phyloP scores from a whole-genome alignment of 2,888 invertebrate genomes.

The Formica aserva region DNA sequence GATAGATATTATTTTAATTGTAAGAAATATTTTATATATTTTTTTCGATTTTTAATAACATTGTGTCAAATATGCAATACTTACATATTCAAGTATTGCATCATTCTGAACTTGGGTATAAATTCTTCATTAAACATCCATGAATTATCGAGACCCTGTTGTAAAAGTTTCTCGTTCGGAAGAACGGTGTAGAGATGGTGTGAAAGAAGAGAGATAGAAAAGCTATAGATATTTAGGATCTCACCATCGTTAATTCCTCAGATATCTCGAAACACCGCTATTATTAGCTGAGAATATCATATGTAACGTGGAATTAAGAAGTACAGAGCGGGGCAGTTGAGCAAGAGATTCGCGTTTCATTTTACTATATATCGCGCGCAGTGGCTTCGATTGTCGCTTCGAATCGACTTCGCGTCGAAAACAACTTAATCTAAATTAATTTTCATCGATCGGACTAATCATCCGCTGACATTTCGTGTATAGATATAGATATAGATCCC shows the following conservation, averaged over 20 bases:
- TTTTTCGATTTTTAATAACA: background rate
- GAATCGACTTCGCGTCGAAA: conserved; percentile 39
- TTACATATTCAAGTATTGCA: background rate
- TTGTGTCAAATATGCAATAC: background rate
- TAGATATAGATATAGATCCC: background rate
- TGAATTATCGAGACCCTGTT: background rate
- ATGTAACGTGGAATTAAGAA: conserved; percentile 14
- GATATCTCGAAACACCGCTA: conserved; percentile 23
- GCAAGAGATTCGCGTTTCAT: conserved; percentile 68
- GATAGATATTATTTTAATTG: background rate
- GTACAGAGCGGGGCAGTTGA: conserved; percentile 66
- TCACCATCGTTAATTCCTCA: background rate
- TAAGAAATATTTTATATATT: background rate
- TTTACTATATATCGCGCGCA: conserved; percentile 47
- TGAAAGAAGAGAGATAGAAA: background rate
- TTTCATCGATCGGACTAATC: conserved; percentile 23
- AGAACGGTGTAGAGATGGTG: background rate
- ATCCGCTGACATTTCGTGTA: background rate
- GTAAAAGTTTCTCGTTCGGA: background rate
- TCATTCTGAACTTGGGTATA: background rate
- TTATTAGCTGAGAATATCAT: background rate
- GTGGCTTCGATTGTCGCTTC: conserved; percentile 12
- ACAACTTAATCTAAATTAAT: conserved; percentile 24
- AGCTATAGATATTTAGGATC: background rate
- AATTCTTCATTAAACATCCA: background rate